Conservation (phyloP, 2,113 vertebrate genomes). For the Chaetodon trifascialis region DNA sequence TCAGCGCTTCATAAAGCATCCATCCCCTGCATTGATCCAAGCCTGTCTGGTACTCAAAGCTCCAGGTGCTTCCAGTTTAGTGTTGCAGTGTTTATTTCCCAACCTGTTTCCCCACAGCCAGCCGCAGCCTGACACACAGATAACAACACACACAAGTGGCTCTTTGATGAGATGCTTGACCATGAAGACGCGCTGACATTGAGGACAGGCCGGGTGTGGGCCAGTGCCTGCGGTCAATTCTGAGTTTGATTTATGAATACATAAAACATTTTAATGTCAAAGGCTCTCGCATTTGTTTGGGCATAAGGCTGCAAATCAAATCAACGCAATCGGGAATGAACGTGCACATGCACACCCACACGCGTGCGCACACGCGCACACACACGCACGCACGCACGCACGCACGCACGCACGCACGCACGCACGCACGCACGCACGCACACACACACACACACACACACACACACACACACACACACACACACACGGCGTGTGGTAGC, state of each 20-base stretch:
- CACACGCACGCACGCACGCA: background rate
- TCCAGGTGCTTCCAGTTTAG: constrained; percentile 42
- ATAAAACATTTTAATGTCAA: constrained; percentile 39
- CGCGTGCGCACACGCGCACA: background rate
- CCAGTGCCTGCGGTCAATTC: constrained; percentile 10
- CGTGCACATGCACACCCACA: background rate
- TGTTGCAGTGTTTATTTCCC: constrained; percentile 24
- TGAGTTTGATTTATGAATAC: constrained; percentile 52
- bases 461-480: background rate
- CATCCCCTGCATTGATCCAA: constrained; percentile 47
- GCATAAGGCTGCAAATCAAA: constrained; percentile 30
- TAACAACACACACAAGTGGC: constrained; percentile 26
- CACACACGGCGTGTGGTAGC: background rate
- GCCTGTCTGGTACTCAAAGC: constrained; percentile 38
- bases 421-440: background rate
- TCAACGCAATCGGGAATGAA: constrained; percentile 4
- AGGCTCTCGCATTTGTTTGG: background rate
- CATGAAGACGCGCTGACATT: constrained; percentile 58
- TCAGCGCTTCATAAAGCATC: constrained; percentile 54
- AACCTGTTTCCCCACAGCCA: constrained; percentile 9
- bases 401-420: background rate
- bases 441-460: background rate
- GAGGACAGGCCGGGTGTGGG: constrained; percentile 29
- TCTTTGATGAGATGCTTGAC: constrained; percentile 58
- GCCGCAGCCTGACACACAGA: constrained; percentile 3